These are phyloP conservation scores for Pantala flavescens DNA, from an alignment of 1,140 invertebrate species.

Conservation along the genomic window DNA sequence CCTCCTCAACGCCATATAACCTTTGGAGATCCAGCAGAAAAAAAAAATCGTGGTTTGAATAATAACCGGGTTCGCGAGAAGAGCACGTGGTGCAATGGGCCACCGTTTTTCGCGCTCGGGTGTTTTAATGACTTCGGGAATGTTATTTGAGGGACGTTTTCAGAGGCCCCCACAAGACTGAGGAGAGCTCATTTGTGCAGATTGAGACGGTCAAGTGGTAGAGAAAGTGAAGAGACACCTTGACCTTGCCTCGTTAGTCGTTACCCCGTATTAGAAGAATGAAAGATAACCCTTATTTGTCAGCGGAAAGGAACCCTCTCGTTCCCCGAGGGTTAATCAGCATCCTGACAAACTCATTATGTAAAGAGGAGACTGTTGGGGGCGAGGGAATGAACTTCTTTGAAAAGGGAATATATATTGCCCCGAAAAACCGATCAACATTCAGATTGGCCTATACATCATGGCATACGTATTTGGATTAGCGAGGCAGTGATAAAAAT, in stretches of 20 bases:
- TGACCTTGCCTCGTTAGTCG: conserved; percentile 3
- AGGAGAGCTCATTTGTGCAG: not conserved
- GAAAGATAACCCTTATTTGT: conserved; percentile 3
- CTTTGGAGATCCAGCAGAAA: no score
- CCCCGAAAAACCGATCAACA: not conserved
- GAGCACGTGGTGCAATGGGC: not conserved
- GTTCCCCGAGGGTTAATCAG: not conserved
- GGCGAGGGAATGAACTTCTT: not conserved
- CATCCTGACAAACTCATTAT: conserved; percentile 9
- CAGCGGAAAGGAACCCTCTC: not conserved
- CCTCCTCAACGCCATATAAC: no score
- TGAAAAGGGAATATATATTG: conserved; percentile 5
- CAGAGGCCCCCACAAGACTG: not conserved
- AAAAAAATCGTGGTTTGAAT: not conserved
- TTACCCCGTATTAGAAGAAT: not conserved
- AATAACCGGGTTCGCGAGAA: not conserved
- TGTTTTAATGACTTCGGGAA: not conserved
- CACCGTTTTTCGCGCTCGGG: not conserved
- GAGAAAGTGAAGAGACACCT: not conserved
- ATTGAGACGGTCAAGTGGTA: not conserved
- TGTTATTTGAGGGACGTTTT: not conserved
- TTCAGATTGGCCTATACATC: not conserved
- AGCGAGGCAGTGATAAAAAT: conserved; percentile 3
- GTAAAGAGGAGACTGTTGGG: not conserved
- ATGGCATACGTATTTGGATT: not conserved